Conservation (phyloP, 2,113 vertebrate species). For the Amazona guildingii region DNA sequence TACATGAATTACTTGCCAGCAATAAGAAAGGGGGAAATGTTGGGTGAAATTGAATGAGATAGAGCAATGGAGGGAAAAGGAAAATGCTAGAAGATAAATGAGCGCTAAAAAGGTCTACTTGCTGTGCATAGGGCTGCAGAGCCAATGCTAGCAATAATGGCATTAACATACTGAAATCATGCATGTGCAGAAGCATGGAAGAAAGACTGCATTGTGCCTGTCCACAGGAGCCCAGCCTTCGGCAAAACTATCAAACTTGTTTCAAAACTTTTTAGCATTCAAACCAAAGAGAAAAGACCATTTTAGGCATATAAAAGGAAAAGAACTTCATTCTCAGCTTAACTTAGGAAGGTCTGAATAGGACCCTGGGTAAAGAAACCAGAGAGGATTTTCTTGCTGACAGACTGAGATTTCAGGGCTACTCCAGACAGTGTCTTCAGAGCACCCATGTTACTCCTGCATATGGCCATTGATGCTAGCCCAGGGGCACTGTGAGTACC, state of each 20-base stretch:
- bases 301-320: neutral
- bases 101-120: neutral
- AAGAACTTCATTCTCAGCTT: neutral
- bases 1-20: constrained; percentile 65
- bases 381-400: neutral
- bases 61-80: constrained; percentile 53
- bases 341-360: neutral
- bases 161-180: neutral
- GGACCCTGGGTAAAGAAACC: neutral
- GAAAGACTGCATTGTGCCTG: neutral
- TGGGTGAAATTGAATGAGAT: constrained; percentile 71
- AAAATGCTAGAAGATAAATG: constrained; percentile 49
- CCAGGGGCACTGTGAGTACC: neutral
- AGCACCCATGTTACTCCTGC: neutral
- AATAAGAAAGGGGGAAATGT: constrained; percentile 71
- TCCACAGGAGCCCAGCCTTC: neutral
- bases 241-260: neutral
- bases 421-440: neutral
- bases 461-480: neutral
- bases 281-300: neutral
- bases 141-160: neutral
- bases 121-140: neutral
- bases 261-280: neutral
- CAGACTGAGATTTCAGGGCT: neutral
- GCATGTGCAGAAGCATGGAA: accelerated